Evolutionary conservation across 2,797 vertebrate species (phyloP), one percentile per base, ranked within the genome.

Genomic region (Rhinogobio ventralis): DNA sequence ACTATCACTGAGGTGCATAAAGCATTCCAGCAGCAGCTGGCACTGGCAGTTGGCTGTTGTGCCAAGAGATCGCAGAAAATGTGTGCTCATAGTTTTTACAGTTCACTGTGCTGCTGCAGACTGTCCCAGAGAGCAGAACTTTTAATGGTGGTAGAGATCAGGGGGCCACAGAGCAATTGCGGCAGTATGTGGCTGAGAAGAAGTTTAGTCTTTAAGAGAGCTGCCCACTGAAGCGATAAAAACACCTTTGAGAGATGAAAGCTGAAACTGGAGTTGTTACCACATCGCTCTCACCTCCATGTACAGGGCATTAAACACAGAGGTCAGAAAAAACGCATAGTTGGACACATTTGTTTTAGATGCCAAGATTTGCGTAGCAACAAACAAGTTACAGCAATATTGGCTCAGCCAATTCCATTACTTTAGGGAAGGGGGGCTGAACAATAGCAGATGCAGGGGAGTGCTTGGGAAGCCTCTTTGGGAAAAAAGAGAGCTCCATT

Each of bases 171-270:
- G 51, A 66, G 66, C 69, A 82, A 42, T 17, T 19, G 23, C 15
- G 55, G 66, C 49, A 36, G 17, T 33, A 66, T 66, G 62, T 51
- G 28, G 14, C 28, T 33, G 20, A 53, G 23, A 36, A 42, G 15
- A 81, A n/a, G 62, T 36, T 36, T 8, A 8, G 45, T 45, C 33
- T 81, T 76, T 4, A 36, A 57, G 20, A 36, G 51, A 76, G 30
- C 73, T 57, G 46, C 33, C 78, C 20, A 49, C n/a, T 36, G 64
- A 80, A 80, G 64, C 1, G 1, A 13, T 55, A 69, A 81, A 81
- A 55, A 20, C 33, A 25, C 49, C 79, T 57, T 57, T 81, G 79
- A 81, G 49, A 74, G 28, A 74, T 74, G 11, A 33, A 36, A 49
- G 39, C 45, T 49, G 20, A 67, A 30, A 67, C 51, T 53, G 51